Conservation (phyloP, 2,888 invertebrate genomes). For the Andrena chrysosceles region DNA sequence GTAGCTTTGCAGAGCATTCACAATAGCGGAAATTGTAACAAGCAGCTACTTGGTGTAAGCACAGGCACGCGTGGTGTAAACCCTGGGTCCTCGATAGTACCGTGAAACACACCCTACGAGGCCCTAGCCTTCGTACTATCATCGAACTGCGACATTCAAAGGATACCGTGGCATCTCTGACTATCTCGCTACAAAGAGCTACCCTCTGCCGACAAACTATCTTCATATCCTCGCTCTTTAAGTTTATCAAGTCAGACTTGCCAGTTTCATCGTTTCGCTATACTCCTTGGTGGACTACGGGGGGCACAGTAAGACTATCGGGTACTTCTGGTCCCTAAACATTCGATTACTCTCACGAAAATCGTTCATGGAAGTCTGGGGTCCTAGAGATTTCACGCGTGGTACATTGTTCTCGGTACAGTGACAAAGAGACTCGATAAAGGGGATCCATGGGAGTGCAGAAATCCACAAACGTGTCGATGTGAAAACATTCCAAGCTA, state of each 20-base stretch:
- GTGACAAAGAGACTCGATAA: neutral
- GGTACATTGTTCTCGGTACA: neutral
- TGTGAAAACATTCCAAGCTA: constrained; percentile 57
- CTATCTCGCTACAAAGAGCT: neutral
- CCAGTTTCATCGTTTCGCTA: neutral
- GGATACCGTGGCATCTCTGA: neutral
- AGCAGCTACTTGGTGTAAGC: constrained; percentile 74
- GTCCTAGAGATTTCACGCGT: neutral
- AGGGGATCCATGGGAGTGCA: constrained; percentile 25
- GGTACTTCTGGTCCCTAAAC: neutral
- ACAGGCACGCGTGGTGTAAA: constrained; percentile 63
- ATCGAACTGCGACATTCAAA: constrained; percentile 7
- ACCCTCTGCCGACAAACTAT: neutral
- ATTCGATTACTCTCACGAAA: neutral
- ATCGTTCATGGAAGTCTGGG: neutral
- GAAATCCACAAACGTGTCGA: constrained; percentile 36
- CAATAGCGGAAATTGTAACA: constrained; percentile 78
- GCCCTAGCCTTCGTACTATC: constrained; percentile 2
- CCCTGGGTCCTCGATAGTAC: constrained; percentile 16
- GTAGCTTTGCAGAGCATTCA: constrained; percentile 79
- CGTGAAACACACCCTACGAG: neutral
- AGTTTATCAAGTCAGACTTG: no score
- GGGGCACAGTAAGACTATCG: neutral
- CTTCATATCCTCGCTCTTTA: neutral
- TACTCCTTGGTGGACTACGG: neutral